A percentile compares a stretch with the other conserved stretches of the same genome.
Evolutionary conservation across 1,140 invertebrate genomes (phyloP).

Genomic region (Drosophila ficusphila): DNA sequence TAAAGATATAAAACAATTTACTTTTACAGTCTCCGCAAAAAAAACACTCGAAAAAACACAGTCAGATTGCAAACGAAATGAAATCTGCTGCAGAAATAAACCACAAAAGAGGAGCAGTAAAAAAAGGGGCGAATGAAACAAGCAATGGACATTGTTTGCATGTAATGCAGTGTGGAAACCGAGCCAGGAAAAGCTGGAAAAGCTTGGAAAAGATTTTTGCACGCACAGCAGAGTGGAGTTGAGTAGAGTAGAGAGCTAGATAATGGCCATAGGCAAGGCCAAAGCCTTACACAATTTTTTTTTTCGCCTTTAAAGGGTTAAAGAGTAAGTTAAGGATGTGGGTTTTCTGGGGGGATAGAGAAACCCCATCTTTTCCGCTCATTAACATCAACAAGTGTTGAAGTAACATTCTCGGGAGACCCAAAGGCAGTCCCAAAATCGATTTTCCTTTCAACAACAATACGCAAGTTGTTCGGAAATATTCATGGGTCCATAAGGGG

Average conservation of each 20-base stretch:
- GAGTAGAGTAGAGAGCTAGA: slow-evolving; percentile 15
- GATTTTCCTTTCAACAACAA: slow-evolving; percentile 44
- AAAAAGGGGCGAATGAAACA: slow-evolving; percentile 34
- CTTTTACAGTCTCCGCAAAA: slow-evolving; percentile 45
- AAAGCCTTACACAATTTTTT: slow-evolving; percentile 13
- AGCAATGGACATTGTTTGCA: slow-evolving; percentile 50
- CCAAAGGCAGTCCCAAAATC: slow-evolving; percentile 23
- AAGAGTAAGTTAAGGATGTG: slow-evolving; percentile 8
- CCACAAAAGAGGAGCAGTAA: slow-evolving; percentile 44
- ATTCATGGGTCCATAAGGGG: slow-evolving; percentile 51
- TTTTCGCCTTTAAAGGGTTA: slow-evolving; percentile 60
- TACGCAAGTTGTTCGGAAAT: slow-evolving; percentile 46
- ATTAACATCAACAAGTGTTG: slow-evolving; percentile 77
- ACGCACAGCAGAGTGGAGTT: slow-evolving; percentile 53
- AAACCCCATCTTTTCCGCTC: slow-evolving; percentile 9
- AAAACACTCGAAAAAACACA: slow-evolving; percentile 24
- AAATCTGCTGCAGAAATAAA: slow-evolving; percentile 75
- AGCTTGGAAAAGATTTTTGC: slow-evolving; percentile 61
- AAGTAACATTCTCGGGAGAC: slow-evolving; percentile 33
- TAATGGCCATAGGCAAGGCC: slow-evolving; percentile 38
- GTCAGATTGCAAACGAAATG: slow-evolving; percentile 68
- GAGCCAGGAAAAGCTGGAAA: slow-evolving; percentile 28
- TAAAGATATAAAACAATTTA: slow-evolving; percentile 76
- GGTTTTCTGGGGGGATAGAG: neutral
- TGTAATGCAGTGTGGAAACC: slow-evolving; percentile 44